Base-by-base conservation (phyloP, 2,888 invertebrate genomes). In the Thereva unica region DNA sequence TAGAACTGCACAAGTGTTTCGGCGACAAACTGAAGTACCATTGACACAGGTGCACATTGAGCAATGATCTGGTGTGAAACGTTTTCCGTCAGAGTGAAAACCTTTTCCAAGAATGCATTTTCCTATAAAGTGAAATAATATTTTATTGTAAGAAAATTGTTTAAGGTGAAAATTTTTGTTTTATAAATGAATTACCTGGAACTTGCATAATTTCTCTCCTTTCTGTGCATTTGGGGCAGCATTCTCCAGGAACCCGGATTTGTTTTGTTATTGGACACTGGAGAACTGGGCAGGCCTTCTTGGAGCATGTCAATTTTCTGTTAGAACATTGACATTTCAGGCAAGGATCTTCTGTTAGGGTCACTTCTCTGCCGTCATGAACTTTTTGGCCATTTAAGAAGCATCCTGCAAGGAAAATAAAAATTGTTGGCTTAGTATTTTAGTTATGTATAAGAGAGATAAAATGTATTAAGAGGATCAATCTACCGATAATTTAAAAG, bases 1-100 rank as follows among this genome's bases (percentile, higher is more conserved):
- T 67, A 96, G 84, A n/a, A 94, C 90, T 0, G 96, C 95, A 74
- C 97, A 97, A 0, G 93, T 90, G 72, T 88, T 85, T 9, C 93
- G 85, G 66, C 85, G 85, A 80, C 95, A 95, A 56, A 91, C 84
- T 0, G 91, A 87, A 4, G 92, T 93, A 50, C 91, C 90, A 74
- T 91, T 90, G 73, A 84, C 77, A 76, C 96, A 97, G 7, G 85
- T 86, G 82, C 97, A 97, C 59, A 87, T 86, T 0, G 95, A 94
- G 81, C 96, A 97, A 1, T 87, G 86, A 77, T 92, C 92, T 53
- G 84, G 85, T 69, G 80, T 84, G 74, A 91, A 91, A 12, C 84
- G 81, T 44, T 84, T 84, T 38, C 85, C 85, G 69, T 88, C 86
- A 5, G 83, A 84, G 76, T 89, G 87, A 69, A 89, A 84, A 67